phyloP scores from a whole-genome alignment of 2,113 vertebrate species.

The Anhinga anhinga region DNA sequence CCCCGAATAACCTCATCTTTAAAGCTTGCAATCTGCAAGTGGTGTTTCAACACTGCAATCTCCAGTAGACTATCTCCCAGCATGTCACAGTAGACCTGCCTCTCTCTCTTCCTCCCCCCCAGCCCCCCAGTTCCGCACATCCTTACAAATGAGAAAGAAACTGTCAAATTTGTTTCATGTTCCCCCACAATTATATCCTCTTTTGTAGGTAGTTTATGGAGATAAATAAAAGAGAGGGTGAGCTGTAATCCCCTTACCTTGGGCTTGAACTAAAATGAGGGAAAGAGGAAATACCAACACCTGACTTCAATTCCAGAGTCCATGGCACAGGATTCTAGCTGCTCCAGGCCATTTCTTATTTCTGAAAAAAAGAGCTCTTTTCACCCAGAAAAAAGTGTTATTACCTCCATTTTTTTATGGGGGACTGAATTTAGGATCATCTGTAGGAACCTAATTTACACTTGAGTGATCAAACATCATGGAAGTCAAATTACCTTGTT shows the following conservation, averaged over 20 bases:
- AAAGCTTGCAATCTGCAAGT: not conserved
- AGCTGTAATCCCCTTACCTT: not conserved
- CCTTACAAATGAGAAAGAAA: not conserved
- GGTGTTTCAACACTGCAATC: not conserved
- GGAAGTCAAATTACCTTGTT: not conserved
- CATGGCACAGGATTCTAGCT: not conserved
- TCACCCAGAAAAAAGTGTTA: not conserved
- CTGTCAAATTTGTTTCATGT: not conserved
- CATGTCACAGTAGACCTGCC: not conserved
- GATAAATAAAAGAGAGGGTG: not conserved
- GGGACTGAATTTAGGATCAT: not conserved
- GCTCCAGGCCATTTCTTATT: not conserved
- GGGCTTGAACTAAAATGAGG: not conserved
- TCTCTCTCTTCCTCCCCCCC: not conserved
- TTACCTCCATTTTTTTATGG: not conserved
- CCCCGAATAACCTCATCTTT: not conserved
- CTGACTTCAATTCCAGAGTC: not conserved
- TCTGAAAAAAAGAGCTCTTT: not conserved
- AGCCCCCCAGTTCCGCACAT: not conserved
- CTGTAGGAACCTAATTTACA: not conserved
- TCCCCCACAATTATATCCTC: not conserved
- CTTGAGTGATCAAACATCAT: not conserved
- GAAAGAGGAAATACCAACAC: not conserved
- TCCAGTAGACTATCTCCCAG: not conserved
- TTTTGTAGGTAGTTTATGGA: not conserved